Evolutionary conservation across 2,113 vertebrate species (phyloP).

Genomic region (Rhinoderma darwinii): DNA sequence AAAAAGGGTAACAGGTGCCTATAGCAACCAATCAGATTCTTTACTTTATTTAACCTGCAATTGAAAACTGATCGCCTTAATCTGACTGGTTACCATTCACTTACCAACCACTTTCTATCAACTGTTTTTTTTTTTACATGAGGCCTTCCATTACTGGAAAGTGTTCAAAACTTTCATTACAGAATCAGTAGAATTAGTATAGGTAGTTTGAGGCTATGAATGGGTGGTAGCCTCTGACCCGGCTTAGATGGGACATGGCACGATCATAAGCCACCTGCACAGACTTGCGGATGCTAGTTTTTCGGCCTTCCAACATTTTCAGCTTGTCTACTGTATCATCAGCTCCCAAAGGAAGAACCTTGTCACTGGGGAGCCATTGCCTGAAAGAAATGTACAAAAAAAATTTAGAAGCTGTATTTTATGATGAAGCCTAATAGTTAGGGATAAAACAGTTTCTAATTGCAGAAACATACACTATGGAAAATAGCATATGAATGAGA

Average conservation of each 20-base stretch:
- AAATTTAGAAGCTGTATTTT: neutral
- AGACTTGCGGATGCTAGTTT: conserved; percentile 95
- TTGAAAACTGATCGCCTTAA: neutral
- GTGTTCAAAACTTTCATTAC: conserved; percentile 10
- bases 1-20: neutral
- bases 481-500: too few relatives aligned
- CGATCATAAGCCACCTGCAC: conserved; percentile 97
- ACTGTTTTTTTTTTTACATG: neutral
- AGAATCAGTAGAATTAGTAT: conserved; percentile 67
- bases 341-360: conserved; percentile 86
- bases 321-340: conserved; percentile 96
- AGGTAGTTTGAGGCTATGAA: conserved; percentile 86
- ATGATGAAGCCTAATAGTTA: neutral
- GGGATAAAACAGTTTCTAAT: too few relatives aligned
- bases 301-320: conserved; percentile 94
- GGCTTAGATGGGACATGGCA: conserved; percentile 92
- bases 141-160: neutral
- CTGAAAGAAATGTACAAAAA: conserved; percentile 66
- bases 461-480: too few relatives aligned
- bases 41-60: neutral
- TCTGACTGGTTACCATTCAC: neutral
- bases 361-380: conserved; percentile 96
- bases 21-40: neutral
- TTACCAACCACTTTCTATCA: neutral
- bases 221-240: conserved; percentile 85